Base-by-base conservation (phyloP, 2,888 invertebrate genomes). In the Schizotus pectinicornis region DNA sequence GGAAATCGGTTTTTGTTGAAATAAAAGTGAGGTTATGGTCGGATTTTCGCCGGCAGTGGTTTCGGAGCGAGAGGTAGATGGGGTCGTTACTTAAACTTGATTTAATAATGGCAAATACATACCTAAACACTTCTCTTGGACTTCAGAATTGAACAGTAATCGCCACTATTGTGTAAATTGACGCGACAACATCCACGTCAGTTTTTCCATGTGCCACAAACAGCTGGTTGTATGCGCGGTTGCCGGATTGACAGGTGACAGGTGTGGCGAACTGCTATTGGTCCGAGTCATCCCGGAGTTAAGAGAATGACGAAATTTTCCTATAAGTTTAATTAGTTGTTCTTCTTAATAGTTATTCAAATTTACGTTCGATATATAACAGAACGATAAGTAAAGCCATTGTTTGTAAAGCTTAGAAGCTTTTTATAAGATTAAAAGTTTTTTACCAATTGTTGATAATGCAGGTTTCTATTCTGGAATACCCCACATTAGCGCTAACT, bases 181-280 rank as follows among this genome's bases (percentile, higher is more conserved):
- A 33, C 1, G 22, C 22, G 22, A 33, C 12, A 43, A 50, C 12
- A 35, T 43, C 56, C 56, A 56, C 56, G 56, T 56, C 56, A 56
- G 49, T 36, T 33, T 22, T 45, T 35, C 30, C 48, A 58, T 58
- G 53, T 58, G 51, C 37, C 12, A 47, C 37, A 22, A 32, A 46
- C 45, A 45, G 45, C 45, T 45, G 22, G 22, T 22, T 45, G 32
- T 45, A n/a, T 12, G 14, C 47, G 30, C 32, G 7, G 11, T 57
- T 47, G 42, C 43, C 52, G 43, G 41, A 31, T 38, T 9, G 12
- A 33, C 33, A 46, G 14, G 45, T 51, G 45, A 7, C 58, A 58
- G 53, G 58, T 58, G 58, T 58, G 58, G 58, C 58, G 58, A 33
- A 13, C 8, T 11, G 2, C 14, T 8, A 58, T 58, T 58, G 58